Conservation (phyloP, 2,888 invertebrate genomes). For the Microdon myrmicae region DNA sequence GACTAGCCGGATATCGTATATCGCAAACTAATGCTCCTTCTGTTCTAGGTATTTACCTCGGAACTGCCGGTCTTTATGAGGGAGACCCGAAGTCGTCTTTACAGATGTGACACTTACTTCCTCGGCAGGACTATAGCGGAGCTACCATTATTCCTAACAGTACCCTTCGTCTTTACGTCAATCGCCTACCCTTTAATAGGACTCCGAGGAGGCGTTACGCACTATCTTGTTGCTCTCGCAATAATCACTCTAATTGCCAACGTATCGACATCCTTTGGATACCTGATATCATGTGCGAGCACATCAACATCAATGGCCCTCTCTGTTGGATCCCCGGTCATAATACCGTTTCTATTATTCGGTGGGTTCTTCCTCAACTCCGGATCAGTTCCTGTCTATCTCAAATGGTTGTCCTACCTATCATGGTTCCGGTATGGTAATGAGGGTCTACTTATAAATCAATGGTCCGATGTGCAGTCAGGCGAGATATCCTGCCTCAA, state of each 20-base stretch:
- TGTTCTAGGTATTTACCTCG: slow-evolving; percentile 82
- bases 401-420: slow-evolving; percentile 86
- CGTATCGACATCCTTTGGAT: slow-evolving; percentile 90
- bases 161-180: slow-evolving; percentile 84
- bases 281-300: slow-evolving; percentile 89
- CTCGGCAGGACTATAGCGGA: slow-evolving; percentile 91
- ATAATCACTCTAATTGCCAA: slow-evolving; percentile 87
- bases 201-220: slow-evolving; percentile 75
- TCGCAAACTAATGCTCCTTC: slow-evolving; percentile 7
- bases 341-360: slow-evolving; percentile 93
- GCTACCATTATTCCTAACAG: slow-evolving; percentile 83
- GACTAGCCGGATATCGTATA: not conserved
- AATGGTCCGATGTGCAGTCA: slow-evolving; percentile 82
- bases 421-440: slow-evolving; percentile 95
- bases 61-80: slow-evolving; percentile 90
- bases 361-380: slow-evolving; percentile 96
- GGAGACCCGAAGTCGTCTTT: slow-evolving; percentile 90
- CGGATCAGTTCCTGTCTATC: slow-evolving; percentile 85
- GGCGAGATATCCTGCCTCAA: slow-evolving; percentile 80
- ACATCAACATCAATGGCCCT: slow-evolving; percentile 87
- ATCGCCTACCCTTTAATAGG: slow-evolving; percentile 92
- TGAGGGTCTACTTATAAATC: slow-evolving; percentile 88
- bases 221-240: slow-evolving; percentile 77
- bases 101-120: slow-evolving; percentile 90
- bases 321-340: slow-evolving; percentile 89